Conservation (phyloP, 2,113 vertebrate genomes). For the Centropus unirufus region DNA sequence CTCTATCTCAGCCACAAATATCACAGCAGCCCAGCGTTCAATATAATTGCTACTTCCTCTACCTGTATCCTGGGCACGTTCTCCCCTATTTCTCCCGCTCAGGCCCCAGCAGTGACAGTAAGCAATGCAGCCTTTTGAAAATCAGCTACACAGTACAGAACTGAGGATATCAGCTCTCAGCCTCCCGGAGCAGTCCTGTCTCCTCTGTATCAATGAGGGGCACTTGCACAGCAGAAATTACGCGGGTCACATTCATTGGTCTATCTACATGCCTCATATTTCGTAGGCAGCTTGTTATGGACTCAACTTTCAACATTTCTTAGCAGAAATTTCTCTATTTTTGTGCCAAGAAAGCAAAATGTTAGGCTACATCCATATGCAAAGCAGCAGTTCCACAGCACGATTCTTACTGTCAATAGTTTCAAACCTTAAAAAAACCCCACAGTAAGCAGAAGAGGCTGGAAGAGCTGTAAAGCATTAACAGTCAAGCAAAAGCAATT, state of each 20-base stretch:
- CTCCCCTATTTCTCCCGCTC: background rate
- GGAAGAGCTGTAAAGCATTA: background rate
- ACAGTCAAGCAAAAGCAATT: background rate
- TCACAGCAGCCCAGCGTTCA: background rate
- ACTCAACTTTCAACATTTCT: background rate
- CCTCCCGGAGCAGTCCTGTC: accelerated
- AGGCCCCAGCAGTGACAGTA: background rate
- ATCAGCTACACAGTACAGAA: background rate
- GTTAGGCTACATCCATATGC: background rate
- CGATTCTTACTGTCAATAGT: background rate
- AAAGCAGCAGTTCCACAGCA: background rate
- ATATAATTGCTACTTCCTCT: background rate
- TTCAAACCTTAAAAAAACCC: background rate
- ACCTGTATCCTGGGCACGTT: background rate
- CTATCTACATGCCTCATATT: background rate
- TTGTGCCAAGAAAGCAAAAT: background rate
- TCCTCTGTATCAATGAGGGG: background rate
- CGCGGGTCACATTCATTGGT: background rate
- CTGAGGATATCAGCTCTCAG: background rate
- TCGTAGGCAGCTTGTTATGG: background rate
- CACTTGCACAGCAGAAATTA: background rate
- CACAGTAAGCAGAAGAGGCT: background rate
- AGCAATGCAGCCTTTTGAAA: background rate
- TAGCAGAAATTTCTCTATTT: background rate
- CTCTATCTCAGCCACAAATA: no score